A percentile compares a stretch with the other conserved stretches of the same genome.
phyloP scores from a whole-genome alignment of 2,888 invertebrate species.

The Lycophotia porphyrea region DNA sequence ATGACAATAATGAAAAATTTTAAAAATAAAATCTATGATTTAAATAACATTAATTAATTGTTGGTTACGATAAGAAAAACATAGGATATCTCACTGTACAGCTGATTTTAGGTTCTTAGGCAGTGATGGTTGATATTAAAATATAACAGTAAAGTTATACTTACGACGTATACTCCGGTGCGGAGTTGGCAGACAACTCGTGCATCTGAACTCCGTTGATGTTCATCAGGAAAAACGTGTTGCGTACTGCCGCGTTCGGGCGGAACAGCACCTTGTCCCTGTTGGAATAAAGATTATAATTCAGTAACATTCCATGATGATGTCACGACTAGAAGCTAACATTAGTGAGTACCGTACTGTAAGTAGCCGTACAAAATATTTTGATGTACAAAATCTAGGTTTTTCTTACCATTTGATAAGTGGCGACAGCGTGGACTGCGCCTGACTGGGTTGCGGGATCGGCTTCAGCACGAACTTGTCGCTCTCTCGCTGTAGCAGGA shows the following conservation, averaged over 20 bases:
- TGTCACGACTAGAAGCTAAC: not conserved
- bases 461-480: slow-evolving; percentile 85
- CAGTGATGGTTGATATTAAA: not conserved
- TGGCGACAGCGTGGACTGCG: slow-evolving; percentile 78
- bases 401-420: slow-evolving; percentile 84
- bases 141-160: slow-evolving; percentile 58
- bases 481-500: slow-evolving; percentile 85
- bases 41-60: not conserved
- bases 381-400: rapidly evolving
- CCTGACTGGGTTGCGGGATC: slow-evolving; percentile 80
- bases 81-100: not conserved
- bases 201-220: slow-evolving; percentile 88
- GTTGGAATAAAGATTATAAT: slow-evolving; percentile 36
- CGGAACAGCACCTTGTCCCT: slow-evolving; percentile 88
- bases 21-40: not conserved
- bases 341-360: not conserved
- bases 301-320: not conserved
- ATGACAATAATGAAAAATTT: not conserved
- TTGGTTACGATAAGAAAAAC: not conserved
- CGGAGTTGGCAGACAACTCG: slow-evolving; percentile 84
- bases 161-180: slow-evolving; percentile 85
- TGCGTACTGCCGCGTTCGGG: slow-evolving; percentile 86
- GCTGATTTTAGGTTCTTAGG: not conserved
- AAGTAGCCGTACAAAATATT: not conserved
- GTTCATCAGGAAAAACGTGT: slow-evolving; percentile 89